Evolutionary conservation across 2,113 vertebrate species (phyloP).

Genomic region (Siphamia tubifer): DNA sequence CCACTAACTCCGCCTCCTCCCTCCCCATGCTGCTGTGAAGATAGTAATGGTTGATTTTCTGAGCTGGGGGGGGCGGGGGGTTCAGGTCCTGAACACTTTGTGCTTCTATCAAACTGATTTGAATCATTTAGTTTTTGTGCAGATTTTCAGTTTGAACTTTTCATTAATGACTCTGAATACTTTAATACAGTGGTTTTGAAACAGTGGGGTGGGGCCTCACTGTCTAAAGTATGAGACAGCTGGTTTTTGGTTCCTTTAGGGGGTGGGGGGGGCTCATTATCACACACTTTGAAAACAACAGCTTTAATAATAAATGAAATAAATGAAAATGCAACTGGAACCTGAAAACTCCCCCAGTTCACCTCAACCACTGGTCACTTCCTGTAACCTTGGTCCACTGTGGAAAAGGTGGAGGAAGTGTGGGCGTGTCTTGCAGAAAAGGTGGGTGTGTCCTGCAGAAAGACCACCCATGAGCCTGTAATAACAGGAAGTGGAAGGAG

Average conservation of each 20-base stretch:
- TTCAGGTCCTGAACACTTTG: not conserved
- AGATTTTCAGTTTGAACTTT: no score
- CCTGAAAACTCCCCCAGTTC: slow-evolving; percentile 38
- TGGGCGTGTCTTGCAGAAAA: slow-evolving; percentile 43
- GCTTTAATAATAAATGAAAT: no score
- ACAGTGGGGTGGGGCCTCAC: no score
- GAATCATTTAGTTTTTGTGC: no score
- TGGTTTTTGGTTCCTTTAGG: no score
- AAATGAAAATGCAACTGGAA: not conserved
- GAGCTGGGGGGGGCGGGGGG: slow-evolving; percentile 56
- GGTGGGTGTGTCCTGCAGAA: not conserved
- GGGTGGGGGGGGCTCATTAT: no score
- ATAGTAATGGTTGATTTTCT: not conserved
- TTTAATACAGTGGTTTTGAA: no score
- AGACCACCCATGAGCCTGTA: no score
- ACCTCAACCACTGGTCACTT: not conserved
- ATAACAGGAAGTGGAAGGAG: no score
- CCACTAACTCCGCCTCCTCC: not conserved
- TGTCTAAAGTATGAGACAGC: no score
- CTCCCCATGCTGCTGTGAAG: not conserved
- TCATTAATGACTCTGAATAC: no score
- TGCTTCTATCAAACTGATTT: not conserved
- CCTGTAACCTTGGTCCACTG: not conserved
- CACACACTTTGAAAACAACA: no score
- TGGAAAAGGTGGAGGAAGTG: not conserved